A percentile compares a stretch with the other conserved stretches of the same genome.
These are phyloP conservation scores for Sepioteuthis lessoniana DNA, from an alignment of 2,888 invertebrate species.

Conservation along the genomic window DNA sequence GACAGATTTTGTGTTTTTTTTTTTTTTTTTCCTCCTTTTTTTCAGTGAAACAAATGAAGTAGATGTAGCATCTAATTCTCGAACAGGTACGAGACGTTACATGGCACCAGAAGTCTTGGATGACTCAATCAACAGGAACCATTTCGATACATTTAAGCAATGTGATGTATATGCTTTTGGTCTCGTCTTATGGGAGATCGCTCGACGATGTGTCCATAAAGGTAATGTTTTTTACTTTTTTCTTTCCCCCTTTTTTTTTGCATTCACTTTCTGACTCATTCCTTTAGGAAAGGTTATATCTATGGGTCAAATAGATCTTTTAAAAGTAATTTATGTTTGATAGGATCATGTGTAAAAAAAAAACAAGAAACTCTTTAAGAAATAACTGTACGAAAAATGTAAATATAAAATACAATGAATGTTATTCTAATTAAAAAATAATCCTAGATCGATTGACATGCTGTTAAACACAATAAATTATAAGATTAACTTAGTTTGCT, in stretches of 20 bases:
- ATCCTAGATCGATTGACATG: too few relatives aligned
- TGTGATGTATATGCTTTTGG: slow-evolving; percentile 78
- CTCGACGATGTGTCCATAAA: slow-evolving; percentile 67
- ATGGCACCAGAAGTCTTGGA: slow-evolving; percentile 94
- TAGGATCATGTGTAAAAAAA: too few relatives aligned
- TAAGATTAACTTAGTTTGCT: too few relatives aligned
- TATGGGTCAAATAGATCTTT: too few relatives aligned
- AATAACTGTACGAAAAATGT: too few relatives aligned
- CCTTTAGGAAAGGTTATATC: too few relatives aligned
- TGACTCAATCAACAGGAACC: slow-evolving; percentile 82
- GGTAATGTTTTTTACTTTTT: slow-evolving; percentile 59
- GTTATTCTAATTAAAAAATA: too few relatives aligned
- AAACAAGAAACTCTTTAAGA: too few relatives aligned
- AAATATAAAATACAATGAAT: too few relatives aligned
- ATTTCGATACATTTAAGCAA: slow-evolving; percentile 77
- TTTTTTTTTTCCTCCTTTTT: slow-evolving; percentile 35
- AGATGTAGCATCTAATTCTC: slow-evolving; percentile 84
- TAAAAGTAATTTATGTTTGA: too few relatives aligned
- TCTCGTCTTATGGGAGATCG: slow-evolving; percentile 77
- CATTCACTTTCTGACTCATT: too few relatives aligned
- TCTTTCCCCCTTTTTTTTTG: background rate
- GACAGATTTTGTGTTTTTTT: background rate
- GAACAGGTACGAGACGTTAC: slow-evolving; percentile 89
- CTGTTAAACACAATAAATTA: too few relatives aligned
- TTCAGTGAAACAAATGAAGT: slow-evolving; percentile 79